Percentiles rank a stretch among this genome's conserved stretches.
Evolutionary conservation across 2,797 vertebrate genomes (phyloP).

Genomic region (Delichon dasypus): DNA sequence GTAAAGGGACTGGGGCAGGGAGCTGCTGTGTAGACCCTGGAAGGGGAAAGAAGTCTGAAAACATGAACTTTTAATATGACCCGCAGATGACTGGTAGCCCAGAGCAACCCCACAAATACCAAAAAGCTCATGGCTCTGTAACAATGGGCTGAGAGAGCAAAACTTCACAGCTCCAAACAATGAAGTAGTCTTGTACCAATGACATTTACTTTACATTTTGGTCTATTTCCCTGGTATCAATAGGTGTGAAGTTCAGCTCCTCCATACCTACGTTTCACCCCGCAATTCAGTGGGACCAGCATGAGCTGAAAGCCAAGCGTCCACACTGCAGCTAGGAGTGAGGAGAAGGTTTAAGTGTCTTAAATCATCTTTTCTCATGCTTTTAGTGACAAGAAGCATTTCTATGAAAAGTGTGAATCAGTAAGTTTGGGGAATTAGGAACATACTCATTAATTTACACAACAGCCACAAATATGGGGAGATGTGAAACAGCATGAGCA

Average conservation of each 20-base stretch:
- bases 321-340: neutral
- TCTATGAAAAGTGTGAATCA: neutral
- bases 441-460: neutral
- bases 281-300: neutral
- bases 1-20: accelerated
- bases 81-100: neutral
- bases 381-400: neutral
- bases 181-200: neutral
- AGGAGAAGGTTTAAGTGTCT: neutral
- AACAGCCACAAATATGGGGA: neutral
- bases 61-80: accelerated
- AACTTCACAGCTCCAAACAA: neutral
- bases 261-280: neutral
- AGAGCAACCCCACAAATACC: neutral
- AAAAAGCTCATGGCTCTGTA: neutral
- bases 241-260: neutral
- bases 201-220: neutral
- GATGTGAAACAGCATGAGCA: neutral
- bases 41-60: neutral
- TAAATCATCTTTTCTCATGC: conserved; percentile 10
- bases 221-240: neutral
- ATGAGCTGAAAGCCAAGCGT: neutral
- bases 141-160: neutral
- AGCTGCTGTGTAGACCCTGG: neutral
- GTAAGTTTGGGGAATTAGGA: neutral